These are phyloP conservation scores for Cetonia aurata DNA, from an alignment of 2,888 invertebrate species.

Conservation along the genomic window DNA sequence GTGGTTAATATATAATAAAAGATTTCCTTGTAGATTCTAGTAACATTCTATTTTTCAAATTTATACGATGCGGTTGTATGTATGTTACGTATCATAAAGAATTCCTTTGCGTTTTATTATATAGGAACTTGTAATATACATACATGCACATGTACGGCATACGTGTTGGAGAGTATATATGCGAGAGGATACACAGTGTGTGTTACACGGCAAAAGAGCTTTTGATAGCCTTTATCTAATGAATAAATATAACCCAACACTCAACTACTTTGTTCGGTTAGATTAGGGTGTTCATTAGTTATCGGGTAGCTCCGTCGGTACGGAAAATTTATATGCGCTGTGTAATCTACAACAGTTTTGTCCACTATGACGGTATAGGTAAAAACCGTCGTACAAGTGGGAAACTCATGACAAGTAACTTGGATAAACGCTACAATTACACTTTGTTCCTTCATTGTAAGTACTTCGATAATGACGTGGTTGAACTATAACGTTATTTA, in stretches of 20 bases:
- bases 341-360: constrained; percentile 31
- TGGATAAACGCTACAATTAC: constrained; percentile 33
- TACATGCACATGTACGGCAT: neutral
- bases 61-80: neutral
- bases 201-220: constrained; percentile 23
- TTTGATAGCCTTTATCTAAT: constrained; percentile 38
- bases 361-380: constrained; percentile 26
- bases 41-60: constrained; percentile 14
- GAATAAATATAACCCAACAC: constrained; percentile 41
- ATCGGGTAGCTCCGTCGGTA: constrained; percentile 32
- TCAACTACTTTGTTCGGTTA: constrained; percentile 38
- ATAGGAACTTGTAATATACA: constrained; percentile 13
- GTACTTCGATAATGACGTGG: constrained; percentile 21
- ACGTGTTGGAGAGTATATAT: neutral
- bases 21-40: neutral
- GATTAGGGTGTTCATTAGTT: constrained; percentile 43
- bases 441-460: constrained; percentile 29
- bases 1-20: constrained; percentile 34
- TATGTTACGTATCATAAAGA: constrained; percentile 20
- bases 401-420: constrained; percentile 28
- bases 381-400: constrained; percentile 28
- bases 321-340: constrained; percentile 30
- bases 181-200: constrained; percentile 7
- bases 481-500: constrained; percentile 4
- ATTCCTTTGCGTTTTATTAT: constrained; percentile 27